These are phyloP conservation scores for Stichodactyla mertensii DNA, from an alignment of 64 coral and sea anemone genomes.

Conservation along the genomic window DNA sequence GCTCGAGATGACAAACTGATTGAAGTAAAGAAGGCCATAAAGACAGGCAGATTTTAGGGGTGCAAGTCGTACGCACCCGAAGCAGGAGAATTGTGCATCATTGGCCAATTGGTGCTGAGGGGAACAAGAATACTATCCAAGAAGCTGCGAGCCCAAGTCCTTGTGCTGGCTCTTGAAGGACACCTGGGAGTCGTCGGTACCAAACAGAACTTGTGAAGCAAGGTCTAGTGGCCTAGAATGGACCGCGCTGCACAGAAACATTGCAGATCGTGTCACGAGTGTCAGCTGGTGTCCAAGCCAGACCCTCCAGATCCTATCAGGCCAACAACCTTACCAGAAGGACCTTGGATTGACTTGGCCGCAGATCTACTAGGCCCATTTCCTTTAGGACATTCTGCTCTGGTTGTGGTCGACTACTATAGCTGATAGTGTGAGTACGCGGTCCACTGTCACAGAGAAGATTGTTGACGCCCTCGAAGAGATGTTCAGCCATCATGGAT, in stretches of 20 bases:
- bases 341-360: conserved; percentile 29
- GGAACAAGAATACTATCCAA: conserved; percentile 28
- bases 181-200: conserved; percentile 31
- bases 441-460: background rate
- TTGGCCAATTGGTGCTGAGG: conserved; percentile 27
- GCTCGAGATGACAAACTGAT: conserved; percentile 34
- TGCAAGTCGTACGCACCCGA: conserved; percentile 30
- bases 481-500: no score
- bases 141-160: conserved; percentile 19
- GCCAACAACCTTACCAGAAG: conserved; percentile 28
- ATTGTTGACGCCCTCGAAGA: no score
- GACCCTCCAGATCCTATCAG: conserved; percentile 32
- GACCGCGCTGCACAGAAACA: conserved; percentile 30
- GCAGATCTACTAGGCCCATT: conserved; percentile 27
- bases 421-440: background rate
- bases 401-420: background rate
- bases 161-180: background rate
- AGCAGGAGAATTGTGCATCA: conserved; percentile 24
- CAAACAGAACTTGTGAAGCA: conserved; percentile 37
- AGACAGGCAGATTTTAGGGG: conserved; percentile 24
- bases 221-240: background rate
- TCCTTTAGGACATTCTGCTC: background rate
- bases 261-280: conserved; percentile 35
- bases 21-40: conserved; percentile 24
- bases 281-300: conserved; percentile 27